Evolutionary conservation across 1,140 invertebrate genomes (phyloP).

Genomic region (Euwallacea similis): DNA sequence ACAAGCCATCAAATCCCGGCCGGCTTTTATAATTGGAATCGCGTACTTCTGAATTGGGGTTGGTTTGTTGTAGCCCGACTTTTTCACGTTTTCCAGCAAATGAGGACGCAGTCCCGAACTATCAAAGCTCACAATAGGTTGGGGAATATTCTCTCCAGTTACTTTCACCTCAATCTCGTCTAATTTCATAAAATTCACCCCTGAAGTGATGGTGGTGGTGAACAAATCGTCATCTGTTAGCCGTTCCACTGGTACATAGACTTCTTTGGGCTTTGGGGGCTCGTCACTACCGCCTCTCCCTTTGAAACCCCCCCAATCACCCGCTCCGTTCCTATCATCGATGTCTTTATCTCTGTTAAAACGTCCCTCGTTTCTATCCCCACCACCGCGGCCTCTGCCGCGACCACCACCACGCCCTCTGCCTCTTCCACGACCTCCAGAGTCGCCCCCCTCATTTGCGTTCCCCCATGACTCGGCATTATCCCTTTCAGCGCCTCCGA

Average conservation of each 20-base stretch:
- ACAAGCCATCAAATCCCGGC: slow-evolving; percentile 93
- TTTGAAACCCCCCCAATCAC: slow-evolving; percentile 17
- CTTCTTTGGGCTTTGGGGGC: slow-evolving; percentile 58
- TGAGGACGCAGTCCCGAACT: slow-evolving; percentile 66
- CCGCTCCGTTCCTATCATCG: slow-evolving; percentile 24
- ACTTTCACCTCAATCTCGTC: slow-evolving; percentile 81
- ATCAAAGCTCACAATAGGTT: slow-evolving; percentile 70
- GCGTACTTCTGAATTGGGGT: slow-evolving; percentile 93
- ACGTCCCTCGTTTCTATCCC: slow-evolving; percentile 14
- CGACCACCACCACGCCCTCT: slow-evolving; percentile 33
- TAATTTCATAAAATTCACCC: slow-evolving; percentile 90
- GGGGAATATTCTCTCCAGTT: slow-evolving; percentile 68
- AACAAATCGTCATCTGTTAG: slow-evolving; percentile 74
- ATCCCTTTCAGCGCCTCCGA: slow-evolving; percentile 1
- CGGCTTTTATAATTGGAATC: slow-evolving; percentile 77
- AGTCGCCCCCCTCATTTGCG: slow-evolving; percentile 1
- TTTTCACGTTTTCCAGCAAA: slow-evolving; percentile 76
- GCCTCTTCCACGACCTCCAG: slow-evolving; percentile 7
- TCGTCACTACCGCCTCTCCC: slow-evolving; percentile 31
- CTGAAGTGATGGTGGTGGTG: slow-evolving; percentile 62
- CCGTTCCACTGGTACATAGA: slow-evolving; percentile 82
- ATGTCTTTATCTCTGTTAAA: slow-evolving; percentile 22
- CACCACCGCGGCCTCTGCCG: slow-evolving; percentile 31
- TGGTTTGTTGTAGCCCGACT: slow-evolving; percentile 81
- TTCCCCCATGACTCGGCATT: slow-evolving; percentile 13